Evolutionary conservation across 2,113 vertebrate species (phyloP).

Genomic region (Silurus meridionalis): DNA sequence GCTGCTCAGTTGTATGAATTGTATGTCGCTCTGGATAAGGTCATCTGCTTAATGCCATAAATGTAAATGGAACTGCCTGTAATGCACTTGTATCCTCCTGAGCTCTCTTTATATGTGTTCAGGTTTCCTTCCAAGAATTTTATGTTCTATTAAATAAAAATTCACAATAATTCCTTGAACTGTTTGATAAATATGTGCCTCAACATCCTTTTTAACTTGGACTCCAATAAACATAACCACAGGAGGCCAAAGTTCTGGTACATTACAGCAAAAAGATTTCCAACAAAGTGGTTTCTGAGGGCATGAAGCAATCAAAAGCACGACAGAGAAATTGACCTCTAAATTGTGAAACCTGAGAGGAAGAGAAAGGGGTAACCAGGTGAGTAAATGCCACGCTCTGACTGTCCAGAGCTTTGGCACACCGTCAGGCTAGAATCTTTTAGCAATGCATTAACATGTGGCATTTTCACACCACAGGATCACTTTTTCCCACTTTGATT

Average conservation of each 20-base stretch:
- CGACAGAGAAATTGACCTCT: not conserved
- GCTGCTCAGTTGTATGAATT: too few species aligned
- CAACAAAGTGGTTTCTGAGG: constrained; percentile 12
- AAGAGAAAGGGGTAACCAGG: not conserved
- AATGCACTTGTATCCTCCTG: too few species aligned
- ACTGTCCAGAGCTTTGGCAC: not conserved
- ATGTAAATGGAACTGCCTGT: too few species aligned
- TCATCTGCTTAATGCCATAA: too few species aligned
- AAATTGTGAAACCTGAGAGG: constrained; percentile 2
- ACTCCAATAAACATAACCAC: not conserved
- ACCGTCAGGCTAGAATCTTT: not conserved
- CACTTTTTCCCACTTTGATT: constrained; percentile 5
- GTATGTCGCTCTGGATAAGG: too few species aligned
- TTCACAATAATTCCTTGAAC: not conserved
- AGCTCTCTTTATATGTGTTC: not conserved
- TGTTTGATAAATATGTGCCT: not conserved
- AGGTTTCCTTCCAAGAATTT: too few species aligned
- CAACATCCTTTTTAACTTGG: not conserved
- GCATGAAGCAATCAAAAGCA: not conserved
- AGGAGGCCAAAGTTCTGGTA: not conserved
- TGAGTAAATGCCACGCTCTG: not conserved
- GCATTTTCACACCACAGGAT: constrained; percentile 7
- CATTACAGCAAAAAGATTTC: not conserved
- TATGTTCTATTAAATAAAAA: not conserved
- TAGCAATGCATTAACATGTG: constrained; percentile 20